These are phyloP conservation scores for Pristionchus exspectatus DNA, from an alignment of 2,888 invertebrate species.

Conservation along the genomic window DNA sequence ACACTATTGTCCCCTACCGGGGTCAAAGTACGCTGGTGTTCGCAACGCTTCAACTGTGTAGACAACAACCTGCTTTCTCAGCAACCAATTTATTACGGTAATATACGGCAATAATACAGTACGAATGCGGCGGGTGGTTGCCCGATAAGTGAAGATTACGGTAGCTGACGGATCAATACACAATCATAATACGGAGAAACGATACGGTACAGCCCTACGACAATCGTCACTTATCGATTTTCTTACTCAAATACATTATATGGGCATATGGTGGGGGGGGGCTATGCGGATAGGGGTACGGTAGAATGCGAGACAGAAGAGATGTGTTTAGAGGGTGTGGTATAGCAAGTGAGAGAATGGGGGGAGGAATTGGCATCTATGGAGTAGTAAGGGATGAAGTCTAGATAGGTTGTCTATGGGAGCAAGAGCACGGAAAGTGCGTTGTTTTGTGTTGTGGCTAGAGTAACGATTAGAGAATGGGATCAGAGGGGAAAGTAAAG, in stretches of 20 bases:
- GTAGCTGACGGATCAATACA: conserved; percentile 28
- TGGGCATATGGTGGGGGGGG: not conserved
- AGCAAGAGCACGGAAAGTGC: not conserved
- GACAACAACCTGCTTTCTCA: conserved; percentile 18
- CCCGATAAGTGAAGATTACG: conserved; percentile 52
- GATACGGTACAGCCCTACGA: conserved; percentile 40
- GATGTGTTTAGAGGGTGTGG: not conserved
- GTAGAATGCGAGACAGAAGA: not conserved
- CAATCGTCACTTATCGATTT: conserved; percentile 54
- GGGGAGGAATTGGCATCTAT: conserved; percentile 48
- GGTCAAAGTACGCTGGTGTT: conserved; percentile 31
- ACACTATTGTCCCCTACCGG: not conserved
- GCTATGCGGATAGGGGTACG: not conserved
- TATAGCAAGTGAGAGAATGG: not conserved
- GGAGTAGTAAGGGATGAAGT: not conserved
- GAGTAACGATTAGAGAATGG: not conserved
- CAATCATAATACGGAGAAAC: not conserved
- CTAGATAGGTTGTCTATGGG: conserved; percentile 17
- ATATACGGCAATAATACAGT: conserved; percentile 19
- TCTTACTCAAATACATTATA: conserved; percentile 13
- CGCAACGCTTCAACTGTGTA: conserved; percentile 13
- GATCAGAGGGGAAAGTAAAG: conserved; percentile 6
- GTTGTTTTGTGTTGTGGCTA: conserved; percentile 11
- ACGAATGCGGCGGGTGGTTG: conserved; percentile 14
- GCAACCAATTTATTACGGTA: conserved; percentile 40